Evolutionary conservation across 1,140 invertebrate species (phyloP), one percentile per base, ranked within the genome.

Genomic region (Steinernema khuongi): DNA sequence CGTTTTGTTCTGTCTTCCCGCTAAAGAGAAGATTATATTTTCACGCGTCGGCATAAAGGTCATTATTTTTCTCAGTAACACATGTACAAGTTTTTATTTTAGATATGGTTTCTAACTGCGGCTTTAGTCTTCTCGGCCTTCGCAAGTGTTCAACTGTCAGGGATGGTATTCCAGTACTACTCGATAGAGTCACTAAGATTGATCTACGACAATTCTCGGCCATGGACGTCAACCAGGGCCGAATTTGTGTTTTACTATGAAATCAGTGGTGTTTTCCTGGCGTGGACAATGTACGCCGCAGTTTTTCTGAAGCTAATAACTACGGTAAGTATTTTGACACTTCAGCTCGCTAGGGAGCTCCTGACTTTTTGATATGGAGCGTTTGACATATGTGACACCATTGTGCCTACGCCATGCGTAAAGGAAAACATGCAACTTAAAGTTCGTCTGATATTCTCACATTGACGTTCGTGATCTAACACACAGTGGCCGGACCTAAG

Each of bases 161-260:
- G 50, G 4, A 60, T n/a, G 14, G 22, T 60, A 7, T 60, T n/a
- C 50, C 14, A 14, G 50, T 60, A 17, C 22, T 60, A 11, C 50
- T 7, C n/a, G 26, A 7, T 14, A 17, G 50, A 7, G 4, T 22
- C 14, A 60, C 50, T 60, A 60, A 7, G 11, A 60, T 60, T 14
- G 50, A 60, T 22, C 50, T 60, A 60, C 50, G 50, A 60, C 26
- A n/a, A 17, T 22, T 17, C 50, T 2, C 50, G 14, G 50, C 50
- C 50, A n/a, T 60, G 50, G 22, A 17, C 50, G 11, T 7, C 11
- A 22, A 60, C 4, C 4, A 14, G 50, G 4, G 4, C 22, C 4
- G 7, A 60, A 60, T 11, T 60, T 26, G 50, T 60, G 50, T 60
- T 60, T 60, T 60, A 60, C 50, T 60, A 60, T 60, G 14, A 60